Evolutionary conservation across 2,113 vertebrate genomes (phyloP).

Genomic region (Agelaius phoeniceus): DNA sequence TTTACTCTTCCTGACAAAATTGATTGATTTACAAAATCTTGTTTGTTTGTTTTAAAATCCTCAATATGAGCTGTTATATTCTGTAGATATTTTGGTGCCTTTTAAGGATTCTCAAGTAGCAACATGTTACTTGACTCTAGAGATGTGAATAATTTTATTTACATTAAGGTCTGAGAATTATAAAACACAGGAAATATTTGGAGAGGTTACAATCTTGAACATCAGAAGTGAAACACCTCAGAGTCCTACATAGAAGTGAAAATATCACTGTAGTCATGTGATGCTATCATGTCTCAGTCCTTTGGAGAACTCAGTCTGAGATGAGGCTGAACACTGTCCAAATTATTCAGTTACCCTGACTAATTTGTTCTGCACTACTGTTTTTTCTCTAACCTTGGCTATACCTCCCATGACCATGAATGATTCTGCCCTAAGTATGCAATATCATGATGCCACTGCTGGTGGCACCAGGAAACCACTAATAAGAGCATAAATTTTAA

Average conservation of each 20-base stretch:
- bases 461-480: slow-evolving; percentile 64
- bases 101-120: background rate
- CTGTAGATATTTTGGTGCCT: background rate
- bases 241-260: background rate
- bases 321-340: background rate
- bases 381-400: background rate
- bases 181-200: background rate
- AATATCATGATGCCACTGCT: slow-evolving; percentile 48
- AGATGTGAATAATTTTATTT: background rate
- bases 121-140: background rate
- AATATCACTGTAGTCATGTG: background rate
- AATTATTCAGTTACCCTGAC: background rate
- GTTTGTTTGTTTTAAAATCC: background rate
- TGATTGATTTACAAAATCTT: background rate
- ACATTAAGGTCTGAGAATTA: background rate
- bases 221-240: background rate
- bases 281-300: background rate
- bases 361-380: background rate
- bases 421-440: background rate
- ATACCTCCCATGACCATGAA: background rate
- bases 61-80: background rate
- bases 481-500: slow-evolving; percentile 15
- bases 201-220: background rate
- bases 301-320: background rate
- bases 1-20: background rate